Percentiles rank a stretch among this genome's conserved stretches.
Evolutionary conservation across 2,113 vertebrate species (phyloP).

Genomic region (Telmatochromis sp.): DNA sequence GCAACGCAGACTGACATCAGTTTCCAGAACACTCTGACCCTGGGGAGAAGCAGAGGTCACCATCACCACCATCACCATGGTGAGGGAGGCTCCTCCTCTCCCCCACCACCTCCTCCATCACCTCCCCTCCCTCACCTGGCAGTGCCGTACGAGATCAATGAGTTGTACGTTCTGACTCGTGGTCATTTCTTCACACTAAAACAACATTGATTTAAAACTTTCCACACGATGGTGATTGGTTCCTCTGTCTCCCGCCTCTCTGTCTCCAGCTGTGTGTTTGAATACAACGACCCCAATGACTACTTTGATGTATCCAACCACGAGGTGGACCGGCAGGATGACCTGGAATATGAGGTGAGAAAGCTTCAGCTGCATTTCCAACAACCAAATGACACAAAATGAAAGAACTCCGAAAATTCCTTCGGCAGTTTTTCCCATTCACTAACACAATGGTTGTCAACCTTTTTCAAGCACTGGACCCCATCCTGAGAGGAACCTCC

Average conservation of each 20-base stretch:
- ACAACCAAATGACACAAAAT: not conserved
- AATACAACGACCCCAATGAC: conserved; percentile 77
- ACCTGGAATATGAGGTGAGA: conserved; percentile 82
- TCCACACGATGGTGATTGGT: not conserved
- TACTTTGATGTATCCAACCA: conserved; percentile 76
- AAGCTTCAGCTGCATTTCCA: not conserved
- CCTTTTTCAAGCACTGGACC: not conserved
- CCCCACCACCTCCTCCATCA: conserved; percentile 21
- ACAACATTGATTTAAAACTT: not conserved
- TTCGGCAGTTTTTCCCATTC: not conserved
- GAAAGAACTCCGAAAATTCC: not conserved
- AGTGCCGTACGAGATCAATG: conserved; percentile 59
- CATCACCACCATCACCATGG: not conserved
- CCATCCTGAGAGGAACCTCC: not conserved
- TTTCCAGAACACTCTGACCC: conserved; percentile 76
- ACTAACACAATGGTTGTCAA: not conserved
- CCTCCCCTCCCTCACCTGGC: conserved; percentile 65
- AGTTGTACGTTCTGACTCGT: conserved; percentile 1
- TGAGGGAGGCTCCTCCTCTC: not conserved
- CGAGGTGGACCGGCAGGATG: conserved; percentile 75
- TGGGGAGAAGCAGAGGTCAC: conserved; percentile 52
- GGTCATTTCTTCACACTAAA: not conserved
- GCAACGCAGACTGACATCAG: conserved; percentile 84
- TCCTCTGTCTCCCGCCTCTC: not conserved
- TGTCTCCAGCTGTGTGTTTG: conserved; percentile 65